Conservation (phyloP, 2,888 invertebrate genomes). For the Lasioglossum figueresi region DNA sequence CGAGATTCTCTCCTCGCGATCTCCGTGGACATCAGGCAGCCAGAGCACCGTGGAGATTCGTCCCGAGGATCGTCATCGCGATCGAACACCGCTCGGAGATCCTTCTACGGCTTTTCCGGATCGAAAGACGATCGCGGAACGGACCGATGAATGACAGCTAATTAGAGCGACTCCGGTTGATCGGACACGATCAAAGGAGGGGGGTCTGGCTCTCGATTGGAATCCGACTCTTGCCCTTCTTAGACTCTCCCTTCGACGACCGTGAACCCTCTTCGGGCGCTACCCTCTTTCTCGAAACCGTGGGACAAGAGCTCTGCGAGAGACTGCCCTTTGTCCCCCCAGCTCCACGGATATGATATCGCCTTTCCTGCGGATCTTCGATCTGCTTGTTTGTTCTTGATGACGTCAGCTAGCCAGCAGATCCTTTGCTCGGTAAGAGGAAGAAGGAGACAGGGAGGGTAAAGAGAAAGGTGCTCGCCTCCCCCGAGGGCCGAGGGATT, state of each 20-base stretch:
- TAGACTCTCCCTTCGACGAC: background rate
- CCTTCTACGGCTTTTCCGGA: background rate
- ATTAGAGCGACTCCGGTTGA: conserved; percentile 35
- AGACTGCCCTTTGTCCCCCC: background rate
- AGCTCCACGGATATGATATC: conserved; percentile 57
- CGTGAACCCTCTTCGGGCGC: background rate
- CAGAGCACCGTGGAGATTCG: conserved; percentile 21
- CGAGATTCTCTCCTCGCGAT: background rate
- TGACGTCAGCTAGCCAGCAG: conserved; percentile 65
- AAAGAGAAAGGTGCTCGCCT: background rate
- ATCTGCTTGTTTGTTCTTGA: conserved; percentile 65
- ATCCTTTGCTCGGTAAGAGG: conserved; percentile 35
- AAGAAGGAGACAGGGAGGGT: background rate
- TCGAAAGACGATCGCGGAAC: background rate
- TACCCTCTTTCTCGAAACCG: background rate
- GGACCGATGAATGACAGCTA: conserved; percentile 24
- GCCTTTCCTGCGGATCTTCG: conserved; percentile 45
- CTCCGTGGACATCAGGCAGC: conserved; percentile 53
- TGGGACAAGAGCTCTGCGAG: background rate
- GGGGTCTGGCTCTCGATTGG: conserved; percentile 12
- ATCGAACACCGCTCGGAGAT: background rate
- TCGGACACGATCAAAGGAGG: background rate
- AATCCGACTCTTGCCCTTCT: conserved; percentile 34
- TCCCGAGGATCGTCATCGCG: conserved; percentile 45
- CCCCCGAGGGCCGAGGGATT: conserved; percentile 19